Evolutionary conservation across 1,140 invertebrate species (phyloP).

Genomic region (Heliconius himera): DNA sequence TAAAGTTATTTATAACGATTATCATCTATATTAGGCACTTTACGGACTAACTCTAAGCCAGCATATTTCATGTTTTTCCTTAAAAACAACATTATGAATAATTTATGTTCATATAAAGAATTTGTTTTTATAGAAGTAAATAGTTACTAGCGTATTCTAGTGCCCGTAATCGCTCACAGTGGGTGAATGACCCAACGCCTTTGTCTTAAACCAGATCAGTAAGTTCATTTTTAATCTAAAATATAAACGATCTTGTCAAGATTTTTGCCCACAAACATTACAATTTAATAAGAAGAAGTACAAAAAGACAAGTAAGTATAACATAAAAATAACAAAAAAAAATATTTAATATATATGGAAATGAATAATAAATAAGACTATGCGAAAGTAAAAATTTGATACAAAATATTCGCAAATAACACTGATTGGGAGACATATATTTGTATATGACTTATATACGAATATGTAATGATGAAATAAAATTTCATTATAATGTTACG

Average conservation of each 20-base stretch:
- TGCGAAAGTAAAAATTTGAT: background rate
- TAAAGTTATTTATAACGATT: no score
- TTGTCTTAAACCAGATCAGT: conserved; percentile 14
- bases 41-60: background rate
- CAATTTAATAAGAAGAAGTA: no score
- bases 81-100: background rate
- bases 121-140: background rate
- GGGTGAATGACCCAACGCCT: conserved; percentile 9
- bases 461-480: background rate
- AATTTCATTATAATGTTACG: background rate
- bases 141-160: background rate
- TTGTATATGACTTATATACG: background rate
- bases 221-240: conserved; percentile 4
- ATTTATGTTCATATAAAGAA: background rate
- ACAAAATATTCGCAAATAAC: background rate
- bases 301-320: no score
- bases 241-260: no score
- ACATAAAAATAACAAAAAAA: no score
- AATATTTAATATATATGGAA: no score
- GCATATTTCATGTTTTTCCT: background rate
- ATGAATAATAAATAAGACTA: background rate
- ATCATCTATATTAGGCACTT: no score
- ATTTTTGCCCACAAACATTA: no score
- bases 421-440: background rate
- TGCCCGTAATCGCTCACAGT: background rate